These are phyloP conservation scores for Cercopithecus mona DNA, from an alignment of 2,113 vertebrate genomes.

Conservation along the genomic window DNA sequence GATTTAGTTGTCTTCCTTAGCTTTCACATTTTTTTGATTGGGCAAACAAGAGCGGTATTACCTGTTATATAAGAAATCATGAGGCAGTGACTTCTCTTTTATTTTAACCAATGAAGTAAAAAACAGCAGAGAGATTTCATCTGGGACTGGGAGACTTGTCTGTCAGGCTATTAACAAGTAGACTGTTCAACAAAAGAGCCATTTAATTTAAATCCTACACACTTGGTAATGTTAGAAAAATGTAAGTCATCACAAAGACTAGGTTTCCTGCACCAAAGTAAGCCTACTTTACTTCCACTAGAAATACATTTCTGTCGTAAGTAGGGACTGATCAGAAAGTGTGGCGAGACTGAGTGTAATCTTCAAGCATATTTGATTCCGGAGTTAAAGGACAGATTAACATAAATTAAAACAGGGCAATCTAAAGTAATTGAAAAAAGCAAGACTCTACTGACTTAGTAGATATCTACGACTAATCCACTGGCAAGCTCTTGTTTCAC, in stretches of 20 bases:
- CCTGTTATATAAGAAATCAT: not conserved
- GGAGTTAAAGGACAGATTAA: slow-evolving; percentile 23
- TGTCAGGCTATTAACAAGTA: not conserved
- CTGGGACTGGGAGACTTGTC: not conserved
- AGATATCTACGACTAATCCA: not conserved
- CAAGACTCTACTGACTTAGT: not conserved
- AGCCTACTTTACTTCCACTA: slow-evolving; percentile 27
- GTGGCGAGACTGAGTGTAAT: not conserved
- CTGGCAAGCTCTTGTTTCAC: slow-evolving; percentile 30
- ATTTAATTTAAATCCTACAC: not conserved
- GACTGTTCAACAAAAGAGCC: not conserved
- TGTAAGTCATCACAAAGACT: not conserved
- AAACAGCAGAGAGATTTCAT: not conserved
- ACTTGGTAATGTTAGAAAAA: not conserved
- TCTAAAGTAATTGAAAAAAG: not conserved
- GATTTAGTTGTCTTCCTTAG: slow-evolving; percentile 29
- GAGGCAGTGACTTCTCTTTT: not conserved
- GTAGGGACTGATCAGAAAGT: not conserved
- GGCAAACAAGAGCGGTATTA: not conserved
- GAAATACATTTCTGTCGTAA: not conserved
- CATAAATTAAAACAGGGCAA: slow-evolving; percentile 41
- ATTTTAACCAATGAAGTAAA: not conserved
- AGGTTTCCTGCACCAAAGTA: not conserved
- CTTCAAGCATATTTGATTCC: slow-evolving; percentile 8
- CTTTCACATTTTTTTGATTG: not conserved